phyloP scores from a whole-genome alignment of 2,797 vertebrate genomes.

The Australoheros facetus region DNA sequence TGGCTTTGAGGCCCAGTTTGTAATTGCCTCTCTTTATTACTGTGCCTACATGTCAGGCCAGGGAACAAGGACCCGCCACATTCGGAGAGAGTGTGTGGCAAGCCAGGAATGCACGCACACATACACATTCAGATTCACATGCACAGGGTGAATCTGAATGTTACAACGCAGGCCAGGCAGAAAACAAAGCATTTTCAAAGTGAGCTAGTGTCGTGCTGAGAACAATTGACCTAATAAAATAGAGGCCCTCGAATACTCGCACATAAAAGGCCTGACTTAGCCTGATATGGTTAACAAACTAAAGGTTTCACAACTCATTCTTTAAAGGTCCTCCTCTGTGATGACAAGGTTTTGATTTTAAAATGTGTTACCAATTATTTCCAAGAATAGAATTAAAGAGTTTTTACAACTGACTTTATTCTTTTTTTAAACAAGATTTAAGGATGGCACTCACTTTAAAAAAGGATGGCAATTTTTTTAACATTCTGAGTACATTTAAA shows the following conservation, averaged over 20 bases:
- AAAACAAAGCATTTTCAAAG: constrained; percentile 43
- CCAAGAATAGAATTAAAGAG: neutral
- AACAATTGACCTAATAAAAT: constrained; percentile 45
- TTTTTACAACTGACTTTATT: neutral
- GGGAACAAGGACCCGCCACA: constrained; percentile 58
- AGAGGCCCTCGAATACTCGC: constrained; percentile 16
- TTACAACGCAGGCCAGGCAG: constrained; percentile 8
- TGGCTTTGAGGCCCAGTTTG: constrained; percentile 72
- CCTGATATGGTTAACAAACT: constrained; percentile 20
- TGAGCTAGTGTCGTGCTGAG: constrained; percentile 11
- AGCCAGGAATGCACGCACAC: constrained; percentile 6
- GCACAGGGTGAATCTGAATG: constrained; percentile 25
- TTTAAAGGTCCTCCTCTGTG: constrained; percentile 3
- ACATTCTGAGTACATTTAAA: neutral
- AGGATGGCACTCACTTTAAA: neutral
- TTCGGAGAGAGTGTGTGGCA: constrained; percentile 39
- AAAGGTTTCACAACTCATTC: constrained; percentile 14
- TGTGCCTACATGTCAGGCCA: constrained; percentile 69
- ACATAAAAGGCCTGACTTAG: constrained; percentile 20
- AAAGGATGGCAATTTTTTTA: neutral
- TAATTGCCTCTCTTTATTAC: constrained; percentile 79
- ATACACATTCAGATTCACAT: neutral
- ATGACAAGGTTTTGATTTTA: constrained; percentile 17
- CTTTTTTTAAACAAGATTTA: neutral
- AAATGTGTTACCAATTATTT: neutral